phyloP scores from a whole-genome alignment of 2,797 vertebrate species.

The Glossophaga mutica region DNA sequence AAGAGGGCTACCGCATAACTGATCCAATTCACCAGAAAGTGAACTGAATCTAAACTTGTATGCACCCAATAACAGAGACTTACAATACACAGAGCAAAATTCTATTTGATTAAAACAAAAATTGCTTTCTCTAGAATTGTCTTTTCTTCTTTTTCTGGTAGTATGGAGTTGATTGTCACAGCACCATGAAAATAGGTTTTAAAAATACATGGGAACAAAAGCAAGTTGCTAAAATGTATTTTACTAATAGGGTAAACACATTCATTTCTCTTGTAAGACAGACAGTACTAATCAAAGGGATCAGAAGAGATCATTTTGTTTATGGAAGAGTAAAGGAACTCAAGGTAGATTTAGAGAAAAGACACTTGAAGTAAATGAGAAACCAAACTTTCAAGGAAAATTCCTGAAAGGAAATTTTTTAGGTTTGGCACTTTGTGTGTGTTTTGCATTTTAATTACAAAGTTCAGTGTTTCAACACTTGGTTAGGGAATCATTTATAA shows the following conservation, averaged over 20 bases:
- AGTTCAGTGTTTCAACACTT: conserved; percentile 45
- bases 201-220: not conserved
- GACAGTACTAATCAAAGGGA: not conserved
- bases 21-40: not conserved
- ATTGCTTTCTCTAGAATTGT: not conserved
- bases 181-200: not conserved
- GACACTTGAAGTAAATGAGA: not conserved
- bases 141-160: not conserved
- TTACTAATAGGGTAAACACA: not conserved
- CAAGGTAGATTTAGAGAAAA: not conserved
- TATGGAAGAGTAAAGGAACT: not conserved
- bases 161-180: not conserved
- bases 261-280: not conserved
- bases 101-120: not conserved
- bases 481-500: conserved; percentile 65
- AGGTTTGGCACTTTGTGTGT: conserved; percentile 31
- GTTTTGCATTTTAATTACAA: conserved; percentile 72
- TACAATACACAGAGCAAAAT: not conserved
- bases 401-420: conserved; percentile 10
- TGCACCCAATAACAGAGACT: not conserved
- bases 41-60: not conserved
- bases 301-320: not conserved
- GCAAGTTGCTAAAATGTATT: not conserved
- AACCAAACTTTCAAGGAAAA: conserved; percentile 54
- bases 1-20: not conserved